Evolutionary conservation across 1,140 invertebrate species (phyloP).

Genomic region (Littorina saxatilis): DNA sequence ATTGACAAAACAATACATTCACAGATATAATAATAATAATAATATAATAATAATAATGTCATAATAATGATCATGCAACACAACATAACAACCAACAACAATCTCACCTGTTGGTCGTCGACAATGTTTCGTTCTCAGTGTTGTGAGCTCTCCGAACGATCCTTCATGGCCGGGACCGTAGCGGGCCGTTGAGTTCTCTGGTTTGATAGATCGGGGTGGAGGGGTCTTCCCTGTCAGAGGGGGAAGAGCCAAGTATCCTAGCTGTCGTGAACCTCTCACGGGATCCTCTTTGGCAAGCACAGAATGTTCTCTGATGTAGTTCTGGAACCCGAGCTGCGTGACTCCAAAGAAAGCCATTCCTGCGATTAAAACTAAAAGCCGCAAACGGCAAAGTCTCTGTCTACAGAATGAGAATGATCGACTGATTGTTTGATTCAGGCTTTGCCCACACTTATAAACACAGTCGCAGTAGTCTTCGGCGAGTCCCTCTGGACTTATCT

Average conservation of each 20-base stretch:
- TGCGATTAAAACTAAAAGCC: not conserved
- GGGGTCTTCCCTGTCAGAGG: conserved; percentile 63
- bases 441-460: not conserved
- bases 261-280: conserved; percentile 59
- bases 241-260: conserved; percentile 66
- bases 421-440: conserved; percentile 15
- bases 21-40: too few species aligned
- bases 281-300: conserved; percentile 59
- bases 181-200: conserved; percentile 66
- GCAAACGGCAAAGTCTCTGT: too few species aligned
- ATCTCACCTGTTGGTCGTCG: conserved; percentile 66
- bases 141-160: conserved; percentile 68
- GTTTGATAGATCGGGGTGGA: conserved; percentile 61
- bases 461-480: not conserved
- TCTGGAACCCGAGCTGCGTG: conserved; percentile 72
- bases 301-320: conserved; percentile 67
- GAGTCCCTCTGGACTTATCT: not conserved
- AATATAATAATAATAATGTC: too few species aligned
- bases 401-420: too few species aligned
- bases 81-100: too few species aligned
- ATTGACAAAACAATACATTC: too few species aligned
- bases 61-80: too few species aligned
- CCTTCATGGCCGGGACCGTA: conserved; percentile 70
- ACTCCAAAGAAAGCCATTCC: conserved; percentile 73
- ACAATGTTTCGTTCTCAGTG: conserved; percentile 70